A percentile compares a stretch with the other conserved stretches of the same genome.
Evolutionary conservation across 1,140 invertebrate genomes (phyloP).

Genomic region (Phenacoccus solenopsis): DNA sequence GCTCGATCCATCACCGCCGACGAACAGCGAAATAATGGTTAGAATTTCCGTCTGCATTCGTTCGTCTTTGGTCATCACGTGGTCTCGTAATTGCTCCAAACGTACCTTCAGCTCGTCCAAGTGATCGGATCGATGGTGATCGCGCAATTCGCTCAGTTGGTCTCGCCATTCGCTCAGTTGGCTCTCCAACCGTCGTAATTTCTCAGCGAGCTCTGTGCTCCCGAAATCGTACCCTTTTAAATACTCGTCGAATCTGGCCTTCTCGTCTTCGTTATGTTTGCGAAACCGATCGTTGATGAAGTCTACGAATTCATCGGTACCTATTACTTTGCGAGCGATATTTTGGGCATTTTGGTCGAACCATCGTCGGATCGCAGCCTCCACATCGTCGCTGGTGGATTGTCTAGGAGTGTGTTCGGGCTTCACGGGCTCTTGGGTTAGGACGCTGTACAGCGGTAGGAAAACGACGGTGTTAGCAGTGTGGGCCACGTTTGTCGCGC

Average conservation of each 20-base stretch:
- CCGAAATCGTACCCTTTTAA: neutral
- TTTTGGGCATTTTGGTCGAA: neutral
- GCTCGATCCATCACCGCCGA: neutral
- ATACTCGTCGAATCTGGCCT: neutral
- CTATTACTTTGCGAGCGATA: neutral
- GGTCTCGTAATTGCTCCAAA: neutral
- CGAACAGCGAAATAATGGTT: neutral
- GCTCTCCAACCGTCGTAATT: neutral
- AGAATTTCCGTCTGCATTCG: neutral
- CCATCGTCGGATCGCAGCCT: neutral
- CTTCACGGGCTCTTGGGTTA: neutral
- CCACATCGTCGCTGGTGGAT: neutral
- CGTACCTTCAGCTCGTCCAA: neutral
- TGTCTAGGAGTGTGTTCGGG: neutral
- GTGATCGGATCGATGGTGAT: no score
- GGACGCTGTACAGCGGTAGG: neutral
- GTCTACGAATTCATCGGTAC: neutral
- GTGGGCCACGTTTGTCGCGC: neutral
- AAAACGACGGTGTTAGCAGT: neutral
- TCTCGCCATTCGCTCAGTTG: neutral
- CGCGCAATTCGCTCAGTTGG: neutral
- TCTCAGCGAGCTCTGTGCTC: neutral
- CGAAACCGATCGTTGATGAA: neutral
- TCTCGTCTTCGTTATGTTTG: neutral
- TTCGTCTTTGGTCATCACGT: neutral